A percentile compares a stretch with the other conserved stretches of the same genome.
Conservation (phyloP, 2,888 invertebrate genomes). For the Acanthopleura granulata region DNA sequence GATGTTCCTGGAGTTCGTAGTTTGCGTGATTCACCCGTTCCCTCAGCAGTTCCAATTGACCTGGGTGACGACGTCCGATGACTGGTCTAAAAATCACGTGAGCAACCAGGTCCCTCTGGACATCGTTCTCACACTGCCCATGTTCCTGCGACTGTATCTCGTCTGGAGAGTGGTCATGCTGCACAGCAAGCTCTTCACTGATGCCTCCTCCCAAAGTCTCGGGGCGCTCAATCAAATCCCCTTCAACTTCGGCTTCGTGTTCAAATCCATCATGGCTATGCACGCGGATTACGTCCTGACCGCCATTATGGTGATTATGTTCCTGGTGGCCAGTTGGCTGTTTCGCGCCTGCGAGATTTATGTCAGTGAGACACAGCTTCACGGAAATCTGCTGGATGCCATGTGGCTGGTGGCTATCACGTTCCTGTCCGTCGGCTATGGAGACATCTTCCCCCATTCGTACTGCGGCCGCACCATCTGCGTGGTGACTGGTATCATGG, state of each 20-base stretch:
- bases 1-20: conserved; percentile 82
- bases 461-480: conserved; percentile 68
- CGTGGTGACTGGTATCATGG: conserved; percentile 67
- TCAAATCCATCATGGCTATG: conserved; percentile 68
- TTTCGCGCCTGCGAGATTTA: conserved; percentile 66
- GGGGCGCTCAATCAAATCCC: conserved; percentile 91
- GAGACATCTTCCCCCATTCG: conserved; percentile 67
- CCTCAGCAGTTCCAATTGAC: conserved; percentile 56
- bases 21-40: conserved; percentile 66
- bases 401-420: conserved; percentile 69
- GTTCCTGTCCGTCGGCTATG: conserved; percentile 68
- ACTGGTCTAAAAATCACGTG: conserved; percentile 22
- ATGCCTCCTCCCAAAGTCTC: conserved; percentile 68
- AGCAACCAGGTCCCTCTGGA: conserved; percentile 55
- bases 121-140: conserved; percentile 64
- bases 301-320: conserved; percentile 56
- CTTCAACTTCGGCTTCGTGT: conserved; percentile 82
- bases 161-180: conserved; percentile 65
- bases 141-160: conserved; percentile 65
- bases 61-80: conserved; percentile 50
- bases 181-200: conserved; percentile 65
- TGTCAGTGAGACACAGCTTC: conserved; percentile 44
- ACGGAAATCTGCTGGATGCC: conserved; percentile 64
- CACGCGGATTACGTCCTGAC: conserved; percentile 66
- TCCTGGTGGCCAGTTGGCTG: conserved; percentile 65